phyloP scores from a whole-genome alignment of 2,113 vertebrate species.

The Pseudonaja textilis region DNA sequence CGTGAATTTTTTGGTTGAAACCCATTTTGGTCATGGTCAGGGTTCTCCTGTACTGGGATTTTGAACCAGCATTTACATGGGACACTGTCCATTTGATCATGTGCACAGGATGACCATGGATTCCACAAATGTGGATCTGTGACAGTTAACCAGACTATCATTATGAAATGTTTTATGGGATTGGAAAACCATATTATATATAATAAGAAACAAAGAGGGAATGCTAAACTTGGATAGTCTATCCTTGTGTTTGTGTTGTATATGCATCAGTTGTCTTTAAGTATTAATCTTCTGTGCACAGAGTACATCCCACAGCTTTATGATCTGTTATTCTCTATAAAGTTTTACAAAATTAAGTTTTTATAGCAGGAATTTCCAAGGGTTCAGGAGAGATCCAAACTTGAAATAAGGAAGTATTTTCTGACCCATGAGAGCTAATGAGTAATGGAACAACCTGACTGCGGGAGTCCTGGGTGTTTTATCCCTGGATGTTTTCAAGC shows the following conservation, averaged over 20 bases:
- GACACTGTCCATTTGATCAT: not conserved
- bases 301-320: constrained; percentile 37
- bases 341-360: constrained; percentile 31
- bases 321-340: constrained; percentile 42
- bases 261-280: not conserved
- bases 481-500: not conserved
- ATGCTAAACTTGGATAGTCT: not conserved
- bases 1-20: too few species aligned
- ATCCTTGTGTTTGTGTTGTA: not conserved
- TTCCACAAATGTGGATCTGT: not conserved
- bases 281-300: constrained; percentile 17
- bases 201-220: not conserved
- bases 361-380: constrained; percentile 30
- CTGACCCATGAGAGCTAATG: not conserved
- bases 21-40: too few species aligned
- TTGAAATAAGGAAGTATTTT: not conserved
- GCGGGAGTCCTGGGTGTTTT: not conserved
- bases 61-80: not conserved
- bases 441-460: not conserved
- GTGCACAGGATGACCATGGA: not conserved
- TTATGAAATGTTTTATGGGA: not conserved
- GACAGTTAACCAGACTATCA: not conserved
- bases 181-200: not conserved
- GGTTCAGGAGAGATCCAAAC: not conserved
- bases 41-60: not conserved